Evolutionary conservation across 2,888 invertebrate species (phyloP), one percentile per base, ranked within the genome.

Genomic region (Plebejus anna): DNA sequence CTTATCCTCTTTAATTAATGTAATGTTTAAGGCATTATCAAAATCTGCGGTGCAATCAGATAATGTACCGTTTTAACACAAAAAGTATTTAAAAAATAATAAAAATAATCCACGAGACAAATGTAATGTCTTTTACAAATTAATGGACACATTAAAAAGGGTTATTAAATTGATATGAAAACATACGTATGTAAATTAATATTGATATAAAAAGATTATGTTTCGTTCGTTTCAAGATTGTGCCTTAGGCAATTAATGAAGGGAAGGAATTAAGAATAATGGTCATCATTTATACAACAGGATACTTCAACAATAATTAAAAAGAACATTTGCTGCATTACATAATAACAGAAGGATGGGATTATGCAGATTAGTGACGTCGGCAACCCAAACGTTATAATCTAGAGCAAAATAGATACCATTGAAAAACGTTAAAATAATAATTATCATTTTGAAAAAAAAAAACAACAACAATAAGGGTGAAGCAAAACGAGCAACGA

Each of bases 61-160:
- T 78, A 80, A 71, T 28, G 9, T 16, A 36, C 36, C 32, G 55
- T 75, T 55, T 57, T 28, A 75, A 47, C 72, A 47, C 22, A n/a
- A 42, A 47, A 47, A 72, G 66, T 66, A 66, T 66, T 66, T 72
- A 72, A 47, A 13, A 72, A 42, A 72, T 66, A 36, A 36, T 66
- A 36, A 66, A 66, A 66, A 66, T 32, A 36, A 66, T 36, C 16
- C 72, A 47, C 42, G 28, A 72, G 72, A 72, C 72, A 72, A 47
- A 72, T 72, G 47, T 51, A 72, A 72, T 47, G 42, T 42, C 22
- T 42, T 72, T 47, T 47, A 47, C 47, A 47, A 72, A 72, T 72
- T 72, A 47, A 42, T 72, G 72, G 42, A 72, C 72, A 72, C 72
- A 72, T 72, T 72, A 72, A 22, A 16, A 72, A 28, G 47, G 71